phyloP scores from a whole-genome alignment of 2,888 invertebrate species.

The Falcaria lacertinaria region DNA sequence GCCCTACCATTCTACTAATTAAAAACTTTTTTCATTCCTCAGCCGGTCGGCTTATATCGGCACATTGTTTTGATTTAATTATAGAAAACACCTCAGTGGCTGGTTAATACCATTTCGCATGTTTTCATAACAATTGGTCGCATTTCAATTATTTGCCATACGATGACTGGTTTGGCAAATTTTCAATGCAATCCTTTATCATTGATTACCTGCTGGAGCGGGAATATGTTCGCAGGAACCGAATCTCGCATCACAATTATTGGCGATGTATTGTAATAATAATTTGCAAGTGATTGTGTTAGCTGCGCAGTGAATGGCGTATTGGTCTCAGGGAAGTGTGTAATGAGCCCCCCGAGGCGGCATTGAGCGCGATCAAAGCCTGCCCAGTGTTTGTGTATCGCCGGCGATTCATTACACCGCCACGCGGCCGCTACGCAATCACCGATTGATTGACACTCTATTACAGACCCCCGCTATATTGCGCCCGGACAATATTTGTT shows the following conservation, averaged over 20 bases:
- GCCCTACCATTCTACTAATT: too few species aligned
- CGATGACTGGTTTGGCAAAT: too few species aligned
- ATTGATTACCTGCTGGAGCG: background rate
- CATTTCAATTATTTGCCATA: too few species aligned
- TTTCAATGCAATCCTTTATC: too few species aligned
- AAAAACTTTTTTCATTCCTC: too few species aligned
- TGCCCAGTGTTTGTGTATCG: slow-evolving; percentile 38
- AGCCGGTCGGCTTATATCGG: too few species aligned
- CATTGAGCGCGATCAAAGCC: slow-evolving; percentile 5
- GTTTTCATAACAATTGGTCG: too few species aligned
- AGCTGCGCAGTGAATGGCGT: background rate
- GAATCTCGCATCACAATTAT: background rate
- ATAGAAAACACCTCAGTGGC: too few species aligned
- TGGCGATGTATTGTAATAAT: background rate
- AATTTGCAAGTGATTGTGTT: background rate
- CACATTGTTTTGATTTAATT: too few species aligned
- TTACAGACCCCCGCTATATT: background rate
- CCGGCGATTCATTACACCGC: slow-evolving; percentile 52
- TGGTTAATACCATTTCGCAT: too few species aligned
- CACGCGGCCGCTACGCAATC: slow-evolving; percentile 50
- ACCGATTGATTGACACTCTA: slow-evolving; percentile 38
- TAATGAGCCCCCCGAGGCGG: background rate
- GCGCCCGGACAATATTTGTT: background rate
- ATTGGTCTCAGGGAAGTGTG: background rate
- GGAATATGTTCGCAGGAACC: background rate